Base-by-base conservation (phyloP, 1,140 invertebrate genomes). In the Rhagoletis pomonella region DNA sequence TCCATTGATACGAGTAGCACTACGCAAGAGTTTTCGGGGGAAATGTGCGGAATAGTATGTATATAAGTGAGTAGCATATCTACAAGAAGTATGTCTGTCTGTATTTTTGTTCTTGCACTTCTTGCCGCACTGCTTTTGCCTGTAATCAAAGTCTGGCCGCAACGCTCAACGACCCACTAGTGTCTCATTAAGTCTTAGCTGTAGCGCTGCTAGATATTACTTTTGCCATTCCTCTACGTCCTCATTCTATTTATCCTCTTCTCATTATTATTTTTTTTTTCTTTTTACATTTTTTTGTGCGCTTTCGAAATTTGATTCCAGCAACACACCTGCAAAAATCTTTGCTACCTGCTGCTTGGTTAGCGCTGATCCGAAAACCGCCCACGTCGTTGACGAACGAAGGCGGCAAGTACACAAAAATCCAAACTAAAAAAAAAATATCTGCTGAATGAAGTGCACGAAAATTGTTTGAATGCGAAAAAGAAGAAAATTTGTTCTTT, bases 141-240 rank as follows among this genome's bases (percentile, higher is more conserved):
- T 81, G 73, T 81, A 81, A 81, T 81, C 73, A 81, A 81, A 81
- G 47, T 81, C 73, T 81, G 73, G 73, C 73, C 73, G 73, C 73
- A 81, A 81, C 73, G 73, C 73, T 81, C 73, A 81, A 81, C 73
- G 73, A 55, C 73, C 73, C 73, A 81, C 73, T 55, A 81, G 73
- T 81, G 73, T 81, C 73, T 81, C 73, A 81, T 81, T 81, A 81
- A 81, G 73, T 81, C 73, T 44, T 81, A 81, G 55, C 73, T 81
- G 73, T 81, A 47, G 73, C 73, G 47, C 10, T 81, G 47, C 10
- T 81, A 42, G 50, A 81, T 81, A 81, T 81, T 81, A 29, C 73
- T 58, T 81, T 55, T 19, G 73, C 47, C n/a, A 19, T 81, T 19
- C 47, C 10, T 67, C 64, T 10, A 5, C n/a, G 5, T 39, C n/a